Base-by-base conservation (phyloP, 2,797 vertebrate genomes). In the Graptemys geographica region DNA sequence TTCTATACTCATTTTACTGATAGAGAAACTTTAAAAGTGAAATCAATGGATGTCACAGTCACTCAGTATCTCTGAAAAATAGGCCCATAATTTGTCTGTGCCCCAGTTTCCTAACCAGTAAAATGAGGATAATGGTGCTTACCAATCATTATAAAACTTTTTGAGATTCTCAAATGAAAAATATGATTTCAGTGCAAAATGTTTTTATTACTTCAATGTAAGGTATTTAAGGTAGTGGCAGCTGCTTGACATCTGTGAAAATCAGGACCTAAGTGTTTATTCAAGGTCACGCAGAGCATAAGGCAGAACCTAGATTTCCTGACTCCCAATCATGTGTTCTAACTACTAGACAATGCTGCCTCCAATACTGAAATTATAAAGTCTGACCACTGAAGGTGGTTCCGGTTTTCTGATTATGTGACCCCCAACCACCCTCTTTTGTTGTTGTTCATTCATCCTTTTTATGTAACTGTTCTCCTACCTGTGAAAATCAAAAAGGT, bases 401-500 rank as follows among this genome's bases (percentile, higher is more conserved):
- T 94, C 89, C 86, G 59, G 56, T 49, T 87, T 78, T 88, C 88
- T 90, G 89, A 79, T 94, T 95, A 90, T 87, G 90, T 2, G 92
- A 92, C 90, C 57, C 57, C 89, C 80, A 91, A 83, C 82, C 57
- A 74, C 91, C 81, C 37, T 87, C 90, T 96, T 97, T 95, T 96
- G 93, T 92, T 96, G 94, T 84, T 96, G 92, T 80, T 94, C 93
- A 12, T 95, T 96, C 96, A 96, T 96, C 94, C 92, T 88, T 96
- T 95, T 95, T 80, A 96, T 95, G 90, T 92, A 96, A 93, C 94
- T 88, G 80, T 95, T 94, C 88, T 95, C 74, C 85, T 91, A 93
- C 53, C 87, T 87, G 78, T 94, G 96, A 94, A 96, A 94, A 87
- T 47, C 80, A 15, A 16, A 96, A 94, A 95, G 94, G 96, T 94